Percentiles rank a stretch among this genome's conserved stretches.
These are phyloP conservation scores for Cynaeus angustus DNA, from an alignment of 2,888 invertebrate genomes.

Conservation along the genomic window DNA sequence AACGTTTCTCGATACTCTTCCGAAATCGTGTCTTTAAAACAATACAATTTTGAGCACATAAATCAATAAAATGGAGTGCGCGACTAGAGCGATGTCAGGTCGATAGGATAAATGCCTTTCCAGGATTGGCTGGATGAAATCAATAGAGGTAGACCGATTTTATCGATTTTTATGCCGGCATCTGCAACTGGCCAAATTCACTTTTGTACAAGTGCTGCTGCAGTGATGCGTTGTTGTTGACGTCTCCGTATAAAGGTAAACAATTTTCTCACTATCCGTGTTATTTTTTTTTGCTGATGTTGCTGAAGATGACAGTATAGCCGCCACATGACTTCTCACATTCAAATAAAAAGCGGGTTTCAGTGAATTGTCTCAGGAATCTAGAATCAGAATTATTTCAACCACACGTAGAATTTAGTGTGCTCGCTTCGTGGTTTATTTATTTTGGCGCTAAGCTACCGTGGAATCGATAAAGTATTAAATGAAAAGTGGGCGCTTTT, in stretches of 20 bases:
- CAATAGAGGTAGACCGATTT: conserved; percentile 81
- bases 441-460: conserved; percentile 19
- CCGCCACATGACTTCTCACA: conserved; percentile 15
- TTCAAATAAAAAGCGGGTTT: conserved; percentile 16
- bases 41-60: conserved; percentile 44
- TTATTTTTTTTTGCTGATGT: conserved; percentile 3
- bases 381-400: background rate
- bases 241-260: conserved; percentile 26
- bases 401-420: background rate
- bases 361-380: background rate
- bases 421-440: background rate
- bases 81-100: conserved; percentile 72
- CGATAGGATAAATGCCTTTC: conserved; percentile 87
- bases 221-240: conserved; percentile 41
- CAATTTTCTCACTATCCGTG: conserved; percentile 5
- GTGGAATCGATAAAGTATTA: conserved; percentile 2
- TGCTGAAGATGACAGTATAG: background rate
- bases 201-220: conserved; percentile 45
- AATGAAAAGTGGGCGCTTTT: conserved; percentile 2
- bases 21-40: conserved; percentile 26
- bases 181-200: conserved; percentile 50
- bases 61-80: conserved; percentile 58
- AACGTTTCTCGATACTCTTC: background rate
- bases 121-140: conserved; percentile 81
- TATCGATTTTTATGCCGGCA: conserved; percentile 78